These are phyloP conservation scores for Oscheius sp. DNA, from an alignment of 2,888 invertebrate genomes.

Conservation along the genomic window DNA sequence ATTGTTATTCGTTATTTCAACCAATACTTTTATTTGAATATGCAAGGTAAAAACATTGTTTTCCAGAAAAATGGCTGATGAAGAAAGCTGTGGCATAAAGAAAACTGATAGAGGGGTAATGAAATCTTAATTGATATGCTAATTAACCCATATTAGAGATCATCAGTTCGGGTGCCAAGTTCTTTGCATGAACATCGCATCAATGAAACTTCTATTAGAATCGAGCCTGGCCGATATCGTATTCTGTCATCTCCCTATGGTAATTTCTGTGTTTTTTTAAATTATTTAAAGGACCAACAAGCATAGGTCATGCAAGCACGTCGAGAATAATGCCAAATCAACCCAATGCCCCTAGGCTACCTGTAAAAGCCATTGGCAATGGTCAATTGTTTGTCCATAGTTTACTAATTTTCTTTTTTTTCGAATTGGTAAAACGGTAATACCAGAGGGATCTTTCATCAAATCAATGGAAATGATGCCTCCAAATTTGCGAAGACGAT, in stretches of 20 bases:
- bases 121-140: too few relatives aligned
- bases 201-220: slow-evolving; percentile 3
- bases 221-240: slow-evolving; percentile 26
- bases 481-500: background rate
- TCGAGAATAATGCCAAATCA: background rate
- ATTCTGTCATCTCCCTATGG: slow-evolving; percentile 5
- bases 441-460: slow-evolving; percentile 13
- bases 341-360: background rate
- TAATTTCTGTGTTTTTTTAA: too few relatives aligned
- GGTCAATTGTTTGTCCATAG: slow-evolving; percentile 7
- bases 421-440: background rate
- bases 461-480: slow-evolving; percentile 27
- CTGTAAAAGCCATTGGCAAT: slow-evolving; percentile 2
- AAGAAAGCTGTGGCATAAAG: too few relatives aligned
- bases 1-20: too few relatives aligned
- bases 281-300: too few relatives aligned
- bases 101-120: too few relatives aligned
- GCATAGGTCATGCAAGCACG: too few relatives aligned
- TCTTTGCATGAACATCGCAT: slow-evolving; percentile 24
- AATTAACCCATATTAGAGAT: background rate
- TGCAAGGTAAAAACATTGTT: too few relatives aligned
- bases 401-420: background rate
- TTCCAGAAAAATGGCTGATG: too few relatives aligned
- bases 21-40: too few relatives aligned
- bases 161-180: background rate